Conservation (phyloP, 2,888 invertebrate species). For the Rhopalosiphum nymphaeae region DNA sequence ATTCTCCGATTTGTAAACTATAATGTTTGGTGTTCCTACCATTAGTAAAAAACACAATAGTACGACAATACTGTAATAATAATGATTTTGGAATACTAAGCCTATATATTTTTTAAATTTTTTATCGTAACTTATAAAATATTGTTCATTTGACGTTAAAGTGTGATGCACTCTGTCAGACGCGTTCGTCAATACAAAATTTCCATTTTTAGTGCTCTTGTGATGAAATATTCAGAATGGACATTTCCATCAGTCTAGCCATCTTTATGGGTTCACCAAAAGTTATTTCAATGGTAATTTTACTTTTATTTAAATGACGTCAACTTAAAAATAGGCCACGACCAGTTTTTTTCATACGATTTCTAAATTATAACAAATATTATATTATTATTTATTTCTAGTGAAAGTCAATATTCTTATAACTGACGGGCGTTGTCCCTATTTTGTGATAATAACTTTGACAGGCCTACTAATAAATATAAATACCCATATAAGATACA, state of each 20-base stretch:
- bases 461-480: not conserved
- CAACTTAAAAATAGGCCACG: slow-evolving; percentile 28
- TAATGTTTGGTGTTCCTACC: not conserved
- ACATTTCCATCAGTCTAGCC: slow-evolving; percentile 26
- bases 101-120: not conserved
- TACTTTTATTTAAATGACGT: not conserved
- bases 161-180: not conserved
- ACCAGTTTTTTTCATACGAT: not conserved
- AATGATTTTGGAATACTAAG: not conserved
- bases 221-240: not conserved
- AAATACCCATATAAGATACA: not conserved
- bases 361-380: not conserved
- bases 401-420: not conserved
- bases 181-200: not conserved
- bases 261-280: slow-evolving; percentile 10
- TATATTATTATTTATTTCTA: not conserved
- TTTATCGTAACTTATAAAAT: not conserved
- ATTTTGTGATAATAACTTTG: not conserved
- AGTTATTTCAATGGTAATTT: slow-evolving; percentile 39
- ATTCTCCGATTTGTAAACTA: not conserved
- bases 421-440: not conserved
- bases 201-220: slow-evolving; percentile 29
- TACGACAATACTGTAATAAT: too few relatives aligned
- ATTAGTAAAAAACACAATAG: not conserved
- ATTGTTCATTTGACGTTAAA: not conserved